Evolutionary conservation across 2,888 invertebrate species (phyloP).

Genomic region (Drosophila atroscutellata): DNA sequence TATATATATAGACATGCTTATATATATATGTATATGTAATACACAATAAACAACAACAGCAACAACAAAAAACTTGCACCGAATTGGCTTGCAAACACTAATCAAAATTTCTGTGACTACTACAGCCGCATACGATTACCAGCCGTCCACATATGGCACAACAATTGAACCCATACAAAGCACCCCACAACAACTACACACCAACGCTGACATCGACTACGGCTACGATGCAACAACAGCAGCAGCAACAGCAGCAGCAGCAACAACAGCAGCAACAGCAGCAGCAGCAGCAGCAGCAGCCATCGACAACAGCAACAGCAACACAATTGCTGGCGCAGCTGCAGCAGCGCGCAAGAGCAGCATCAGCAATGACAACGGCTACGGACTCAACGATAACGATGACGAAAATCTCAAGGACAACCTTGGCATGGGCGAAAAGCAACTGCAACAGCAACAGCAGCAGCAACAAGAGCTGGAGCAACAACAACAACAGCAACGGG

Average conservation of each 20-base stretch:
- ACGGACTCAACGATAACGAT: constrained; percentile 82
- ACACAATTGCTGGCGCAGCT: constrained; percentile 56
- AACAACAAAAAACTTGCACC: constrained; percentile 20
- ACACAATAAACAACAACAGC: constrained; percentile 5
- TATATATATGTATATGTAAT: constrained; percentile 5
- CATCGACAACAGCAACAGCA: constrained; percentile 29
- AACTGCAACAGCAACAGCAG: constrained; percentile 68
- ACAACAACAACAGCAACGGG: constrained; percentile 55
- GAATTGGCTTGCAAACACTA: constrained; percentile 69
- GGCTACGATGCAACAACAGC: constrained; percentile 57
- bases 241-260: constrained; percentile 28
- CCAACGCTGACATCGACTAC: constrained; percentile 69
- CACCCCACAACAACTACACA: constrained; percentile 75
- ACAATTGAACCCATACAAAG: constrained; percentile 75
- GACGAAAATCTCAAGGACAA: constrained; percentile 85
- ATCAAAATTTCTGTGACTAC: constrained; percentile 72
- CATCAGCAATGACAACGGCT: constrained; percentile 51
- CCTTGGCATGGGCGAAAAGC: constrained; percentile 83
- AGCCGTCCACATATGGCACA: constrained; percentile 84
- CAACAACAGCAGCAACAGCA: constrained; percentile 41
- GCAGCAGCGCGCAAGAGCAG: constrained; percentile 53
- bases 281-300: constrained; percentile 30
- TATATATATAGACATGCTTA: neutral
- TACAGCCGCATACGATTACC: constrained; percentile 84
- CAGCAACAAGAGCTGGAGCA: constrained; percentile 56